phyloP scores from a whole-genome alignment of 1,140 invertebrate genomes.

The Sminthurinus signatus region DNA sequence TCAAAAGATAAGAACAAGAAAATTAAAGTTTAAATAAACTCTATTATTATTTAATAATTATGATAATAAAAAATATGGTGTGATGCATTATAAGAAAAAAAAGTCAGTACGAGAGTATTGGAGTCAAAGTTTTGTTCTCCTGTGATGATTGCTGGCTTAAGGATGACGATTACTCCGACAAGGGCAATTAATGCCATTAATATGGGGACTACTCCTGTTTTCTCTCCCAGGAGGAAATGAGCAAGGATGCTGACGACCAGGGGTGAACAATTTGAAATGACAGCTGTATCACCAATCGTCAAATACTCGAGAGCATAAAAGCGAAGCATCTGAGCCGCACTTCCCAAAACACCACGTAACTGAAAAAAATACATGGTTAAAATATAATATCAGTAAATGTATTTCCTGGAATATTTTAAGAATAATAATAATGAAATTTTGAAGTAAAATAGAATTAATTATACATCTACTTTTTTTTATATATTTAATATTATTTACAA shows the following conservation, averaged over 20 bases:
- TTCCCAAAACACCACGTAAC: slow-evolving; percentile 7
- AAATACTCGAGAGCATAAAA: slow-evolving; percentile 17
- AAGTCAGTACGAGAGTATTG: slow-evolving; percentile 8
- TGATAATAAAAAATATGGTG: neutral
- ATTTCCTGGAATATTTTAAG: no score
- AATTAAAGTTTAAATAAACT: neutral
- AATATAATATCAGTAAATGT: no score
- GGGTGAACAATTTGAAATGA: slow-evolving; percentile 29
- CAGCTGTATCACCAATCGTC: slow-evolving; percentile 26
- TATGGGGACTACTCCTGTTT: slow-evolving; percentile 16
- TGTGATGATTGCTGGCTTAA: slow-evolving; percentile 10
- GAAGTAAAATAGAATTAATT: slow-evolving; percentile 3
- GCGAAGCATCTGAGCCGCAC: slow-evolving; percentile 11
- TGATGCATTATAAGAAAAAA: slow-evolving; percentile 2
- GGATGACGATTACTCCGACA: slow-evolving; percentile 12
- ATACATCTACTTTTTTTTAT: neutral
- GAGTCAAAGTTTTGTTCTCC: slow-evolving; percentile 1
- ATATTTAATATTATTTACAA: no score
- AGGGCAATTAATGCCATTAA: slow-evolving; percentile 12
- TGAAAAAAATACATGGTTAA: no score
- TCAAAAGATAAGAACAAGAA: no score
- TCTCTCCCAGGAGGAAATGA: slow-evolving; percentile 26
- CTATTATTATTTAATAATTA: neutral
- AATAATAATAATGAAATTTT: no score
- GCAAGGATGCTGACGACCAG: slow-evolving; percentile 27